Evolutionary conservation across 2,113 vertebrate genomes (phyloP), one percentile per base, ranked within the genome.

Genomic region (Dendropsophus ebraccatus): DNA sequence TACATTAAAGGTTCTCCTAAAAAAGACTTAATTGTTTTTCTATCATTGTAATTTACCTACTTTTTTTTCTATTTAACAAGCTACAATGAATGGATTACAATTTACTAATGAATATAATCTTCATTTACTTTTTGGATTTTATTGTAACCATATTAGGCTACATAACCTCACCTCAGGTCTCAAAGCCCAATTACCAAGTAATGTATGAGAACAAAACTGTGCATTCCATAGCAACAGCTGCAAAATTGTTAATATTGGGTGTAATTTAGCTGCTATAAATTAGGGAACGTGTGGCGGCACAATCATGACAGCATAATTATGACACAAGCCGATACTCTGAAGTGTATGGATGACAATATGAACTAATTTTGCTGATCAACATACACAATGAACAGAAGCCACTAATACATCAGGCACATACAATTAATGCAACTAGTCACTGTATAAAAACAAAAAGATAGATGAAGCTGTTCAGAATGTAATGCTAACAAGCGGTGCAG

Each of bases 251-350:
- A 95, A 95, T 95, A 95, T 94, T 93, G 94, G 92, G 92, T 93
- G 93, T 95, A 94, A 95, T 95, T 95, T 94, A 93, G 93, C 91
- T 90, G 92, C 94, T 94, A 95, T 95, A 94, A 95, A 95, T 95
- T 95, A 94, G 92, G 91, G 92, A 94, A 93, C 93, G 91, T 93
- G 93, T 92, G 92, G 93, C 94, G 93, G 93, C 91, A 91, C 92
- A 90, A 92, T 92, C 91, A 93, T 94, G 94, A 94, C 93, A 95
- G 93, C 92, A 88, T 95, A 95, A 95, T 95, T 95, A 94, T 94
- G 95, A 94, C 95, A 95, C 93, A 94, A 94, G 94, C 93, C 89
- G 88, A 92, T 92, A 92, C 91, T 91, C 90, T 93, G 94, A 94
- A 93, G 94, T 93, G 88, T 94, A 93, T 79, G 89, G 93, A 92